Evolutionary conservation across 2,888 invertebrate genomes (phyloP).

Genomic region (Herminia tarsipennalis): DNA sequence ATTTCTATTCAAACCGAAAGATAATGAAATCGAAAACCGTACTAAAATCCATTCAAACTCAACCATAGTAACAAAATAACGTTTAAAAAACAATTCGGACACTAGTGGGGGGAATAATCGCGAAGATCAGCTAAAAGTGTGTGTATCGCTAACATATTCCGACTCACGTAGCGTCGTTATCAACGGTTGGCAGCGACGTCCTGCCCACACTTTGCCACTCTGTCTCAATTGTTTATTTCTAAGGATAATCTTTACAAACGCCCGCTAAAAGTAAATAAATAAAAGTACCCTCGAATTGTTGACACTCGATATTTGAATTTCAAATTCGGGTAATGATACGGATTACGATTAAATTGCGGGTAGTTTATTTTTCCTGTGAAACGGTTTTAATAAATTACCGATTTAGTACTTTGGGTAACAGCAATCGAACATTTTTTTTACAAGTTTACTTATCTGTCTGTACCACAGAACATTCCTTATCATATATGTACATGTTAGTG

Average conservation of each 20-base stretch:
- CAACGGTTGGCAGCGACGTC: constrained; percentile 44
- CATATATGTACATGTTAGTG: no score
- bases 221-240: constrained; percentile 68
- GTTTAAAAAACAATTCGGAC: constrained; percentile 12
- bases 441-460: no score
- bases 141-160: constrained; percentile 72
- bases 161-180: constrained; percentile 68
- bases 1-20: not conserved
- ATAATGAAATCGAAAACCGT: not conserved
- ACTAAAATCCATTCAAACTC: no score
- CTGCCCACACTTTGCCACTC: constrained; percentile 35
- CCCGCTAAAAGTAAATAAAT: constrained; percentile 46
- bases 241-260: constrained; percentile 70
- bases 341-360: constrained; percentile 3
- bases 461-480: no score
- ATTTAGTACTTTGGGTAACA: not conserved
- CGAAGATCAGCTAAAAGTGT: constrained; percentile 61
- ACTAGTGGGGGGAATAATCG: constrained; percentile 41
- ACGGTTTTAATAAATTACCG: not conserved
- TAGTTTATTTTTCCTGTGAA: not conserved
- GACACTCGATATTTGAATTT: constrained; percentile 20
- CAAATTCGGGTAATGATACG: constrained; percentile 10
- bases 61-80: not conserved
- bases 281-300: constrained; percentile 22
- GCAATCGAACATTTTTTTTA: no score